Evolutionary conservation across 1,140 invertebrate genomes (phyloP), one percentile per base, ranked within the genome.

Genomic region (Chlorops oryzae): DNA sequence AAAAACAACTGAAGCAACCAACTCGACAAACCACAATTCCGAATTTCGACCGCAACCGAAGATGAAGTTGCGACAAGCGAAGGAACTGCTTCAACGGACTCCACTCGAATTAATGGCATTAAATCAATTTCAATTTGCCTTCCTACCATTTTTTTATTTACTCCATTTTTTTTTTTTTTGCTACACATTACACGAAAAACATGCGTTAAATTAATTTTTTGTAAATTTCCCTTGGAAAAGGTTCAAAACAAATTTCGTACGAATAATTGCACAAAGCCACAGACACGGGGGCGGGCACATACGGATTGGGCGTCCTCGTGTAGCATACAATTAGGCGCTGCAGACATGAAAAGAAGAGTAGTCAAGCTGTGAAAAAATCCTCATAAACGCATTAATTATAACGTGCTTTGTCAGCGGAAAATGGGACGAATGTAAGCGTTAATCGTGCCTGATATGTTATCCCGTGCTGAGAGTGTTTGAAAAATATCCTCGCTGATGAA

Each of bases 141-240:
- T 6, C 7, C n/a, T 17, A 18, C 7, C 18, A 23, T 18, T 13
- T 25, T 44, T 27, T 10, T 25, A 9, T 7, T 44, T 28, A 20
- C 22, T 37, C 23, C n/a, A 24, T 22, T 4, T n/a, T 42, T 23
- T 22, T 10, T 13, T 50, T 27, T 24, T 27, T 37, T 55, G 27
- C 15, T 32, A 47, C 42, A 57, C 35, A 41, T 21, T 41, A 43
- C 37, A 56, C 35, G 42, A 61, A 53, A 63, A 65, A 67, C 64
- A 67, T 63, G 64, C 60, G 62, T 67, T 61, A 62, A 67, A 67
- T 67, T 67, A 67, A 67, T 67, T 67, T 67, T 67, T 67, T 67
- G 62, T 64, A 61, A 59, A 50, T 49, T 21, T 2, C 24, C 28
- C 37, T 7, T 20, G 23, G 15, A 21, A 32, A 43, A 51, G 52